These are phyloP conservation scores for Cyanistes caeruleus DNA, from an alignment of 2,113 vertebrate species.

Conservation along the genomic window DNA sequence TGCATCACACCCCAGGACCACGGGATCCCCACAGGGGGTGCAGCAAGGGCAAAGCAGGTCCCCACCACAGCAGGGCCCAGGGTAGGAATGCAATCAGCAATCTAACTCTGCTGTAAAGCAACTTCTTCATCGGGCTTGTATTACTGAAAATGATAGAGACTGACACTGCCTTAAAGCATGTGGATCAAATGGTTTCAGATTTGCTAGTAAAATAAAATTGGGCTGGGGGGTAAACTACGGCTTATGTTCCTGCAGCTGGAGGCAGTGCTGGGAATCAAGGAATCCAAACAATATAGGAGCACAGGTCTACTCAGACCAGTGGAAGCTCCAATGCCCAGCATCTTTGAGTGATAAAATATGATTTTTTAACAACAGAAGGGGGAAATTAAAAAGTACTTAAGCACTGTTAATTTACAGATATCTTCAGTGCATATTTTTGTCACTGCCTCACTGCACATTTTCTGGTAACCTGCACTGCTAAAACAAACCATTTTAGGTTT, in stretches of 20 bases:
- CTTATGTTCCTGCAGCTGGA: background rate
- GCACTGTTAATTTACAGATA: background rate
- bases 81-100: background rate
- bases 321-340: background rate
- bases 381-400: background rate
- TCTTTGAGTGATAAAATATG: background rate
- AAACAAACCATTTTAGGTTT: background rate
- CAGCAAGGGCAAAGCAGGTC: background rate
- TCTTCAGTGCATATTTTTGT: background rate
- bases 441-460: background rate
- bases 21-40: rapidly evolving
- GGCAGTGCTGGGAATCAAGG: background rate
- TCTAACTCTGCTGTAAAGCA: background rate
- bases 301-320: background rate
- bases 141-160: background rate
- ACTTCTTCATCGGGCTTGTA: background rate
- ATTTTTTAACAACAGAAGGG: background rate
- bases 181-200: background rate
- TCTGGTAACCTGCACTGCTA: background rate
- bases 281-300: background rate
- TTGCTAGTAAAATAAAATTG: background rate
- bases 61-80: background rate
- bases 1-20: rapidly evolving
- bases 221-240: background rate
- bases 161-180: background rate